These are phyloP conservation scores for Diuraphis noxia DNA, from an alignment of 1,140 invertebrate species.

Conservation along the genomic window DNA sequence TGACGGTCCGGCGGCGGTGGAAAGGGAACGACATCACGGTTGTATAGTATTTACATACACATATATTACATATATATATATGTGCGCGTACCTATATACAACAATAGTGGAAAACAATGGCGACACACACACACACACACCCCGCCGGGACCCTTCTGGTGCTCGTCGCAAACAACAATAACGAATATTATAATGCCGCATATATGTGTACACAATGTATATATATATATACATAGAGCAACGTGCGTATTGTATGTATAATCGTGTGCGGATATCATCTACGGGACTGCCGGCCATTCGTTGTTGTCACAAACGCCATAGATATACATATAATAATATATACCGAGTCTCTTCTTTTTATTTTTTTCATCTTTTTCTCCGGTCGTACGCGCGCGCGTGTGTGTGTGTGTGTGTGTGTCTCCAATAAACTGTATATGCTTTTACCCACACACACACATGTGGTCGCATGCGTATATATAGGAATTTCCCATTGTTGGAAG, in stretches of 20 bases:
- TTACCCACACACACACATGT: not conserved
- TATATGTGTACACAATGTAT: not conserved
- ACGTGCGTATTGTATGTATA: conserved; percentile 16
- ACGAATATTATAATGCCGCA: conserved; percentile 18
- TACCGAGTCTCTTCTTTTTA: not conserved
- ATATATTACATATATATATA: not conserved
- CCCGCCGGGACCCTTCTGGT: not conserved
- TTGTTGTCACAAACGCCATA: conserved; percentile 7
- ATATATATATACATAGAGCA: not conserved
- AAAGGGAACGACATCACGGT: not conserved
- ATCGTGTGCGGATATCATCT: conserved; percentile 34
- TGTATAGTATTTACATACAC: not conserved
- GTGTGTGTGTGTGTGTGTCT: not conserved
- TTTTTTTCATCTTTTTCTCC: conserved; percentile 17
- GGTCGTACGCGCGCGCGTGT: not conserved
- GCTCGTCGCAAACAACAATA: not conserved
- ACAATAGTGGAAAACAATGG: conserved; percentile 34
- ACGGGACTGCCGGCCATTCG: conserved; percentile 4
- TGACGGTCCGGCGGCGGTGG: not conserved
- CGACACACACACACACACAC: not conserved
- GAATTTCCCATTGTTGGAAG: conserved; percentile 27
- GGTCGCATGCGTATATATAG: not conserved
- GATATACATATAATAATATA: not conserved
- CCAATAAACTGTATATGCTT: not conserved
- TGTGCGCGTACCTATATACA: not conserved